Percentiles rank a stretch among this genome's conserved stretches.
Conservation (phyloP, 2,113 vertebrate genomes). For the Bubo bubo region DNA sequence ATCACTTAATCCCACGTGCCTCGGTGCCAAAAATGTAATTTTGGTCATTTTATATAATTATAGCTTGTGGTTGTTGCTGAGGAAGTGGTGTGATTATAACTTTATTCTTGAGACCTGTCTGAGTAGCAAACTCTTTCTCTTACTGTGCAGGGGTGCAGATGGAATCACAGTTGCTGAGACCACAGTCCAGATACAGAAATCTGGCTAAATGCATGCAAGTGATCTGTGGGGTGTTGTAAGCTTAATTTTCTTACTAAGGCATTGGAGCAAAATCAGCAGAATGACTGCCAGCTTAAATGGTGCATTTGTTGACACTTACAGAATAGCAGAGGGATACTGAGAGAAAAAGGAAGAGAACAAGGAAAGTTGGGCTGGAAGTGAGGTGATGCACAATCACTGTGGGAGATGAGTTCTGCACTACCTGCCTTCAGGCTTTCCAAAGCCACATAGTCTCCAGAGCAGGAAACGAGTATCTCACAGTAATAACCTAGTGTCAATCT, state of each 20-base stretch:
- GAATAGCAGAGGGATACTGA: neutral
- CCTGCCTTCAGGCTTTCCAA: neutral
- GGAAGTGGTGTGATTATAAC: conserved; percentile 28
- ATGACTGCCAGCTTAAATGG: neutral
- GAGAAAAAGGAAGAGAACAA: neutral
- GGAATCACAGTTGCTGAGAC: neutral
- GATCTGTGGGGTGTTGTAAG: neutral
- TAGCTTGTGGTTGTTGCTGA: neutral
- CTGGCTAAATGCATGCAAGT: neutral
- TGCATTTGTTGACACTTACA: neutral
- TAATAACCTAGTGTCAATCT: neutral
- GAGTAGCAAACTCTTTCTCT: neutral
- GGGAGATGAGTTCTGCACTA: neutral
- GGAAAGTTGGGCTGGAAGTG: neutral
- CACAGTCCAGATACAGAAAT: neutral
- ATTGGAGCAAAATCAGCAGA: neutral
- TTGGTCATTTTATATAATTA: conserved; percentile 37
- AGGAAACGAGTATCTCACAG: neutral
- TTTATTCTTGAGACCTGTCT: conserved; percentile 1
- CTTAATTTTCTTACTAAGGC: neutral
- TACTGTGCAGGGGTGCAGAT: neutral
- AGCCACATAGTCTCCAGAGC: neutral
- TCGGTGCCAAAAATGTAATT: conserved; percentile 21
- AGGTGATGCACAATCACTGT: fast-evolving
- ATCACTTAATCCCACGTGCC: neutral